These are phyloP conservation scores for Vanessa cardui DNA, from an alignment of 2,888 invertebrate species.

Conservation along the genomic window DNA sequence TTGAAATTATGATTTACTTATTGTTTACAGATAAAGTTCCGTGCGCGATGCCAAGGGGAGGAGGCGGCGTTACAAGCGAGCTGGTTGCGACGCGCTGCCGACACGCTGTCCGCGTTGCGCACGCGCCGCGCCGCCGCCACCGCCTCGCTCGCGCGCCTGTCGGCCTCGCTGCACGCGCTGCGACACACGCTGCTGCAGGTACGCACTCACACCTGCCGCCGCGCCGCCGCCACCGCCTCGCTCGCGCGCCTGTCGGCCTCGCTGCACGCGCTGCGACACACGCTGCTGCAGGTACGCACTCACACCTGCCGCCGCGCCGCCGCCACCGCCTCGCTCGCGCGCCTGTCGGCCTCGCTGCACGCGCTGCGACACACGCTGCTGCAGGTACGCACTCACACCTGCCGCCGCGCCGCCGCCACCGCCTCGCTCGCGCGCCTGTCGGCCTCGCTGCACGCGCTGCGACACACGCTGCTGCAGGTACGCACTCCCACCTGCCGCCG, in stretches of 20 bases:
- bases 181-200: slow-evolving; percentile 93
- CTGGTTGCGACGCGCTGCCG: slow-evolving; percentile 90
- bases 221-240: slow-evolving; percentile 91
- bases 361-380: slow-evolving; percentile 90
- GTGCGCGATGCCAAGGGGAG: slow-evolving; percentile 92
- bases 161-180: slow-evolving; percentile 90
- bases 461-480: slow-evolving; percentile 93
- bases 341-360: slow-evolving; percentile 86
- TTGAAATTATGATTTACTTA: too few relatives aligned
- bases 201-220: slow-evolving; percentile 69
- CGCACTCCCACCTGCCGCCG: slow-evolving; percentile 74
- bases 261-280: slow-evolving; percentile 91
- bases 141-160: slow-evolving; percentile 91
- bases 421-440: slow-evolving; percentile 92
- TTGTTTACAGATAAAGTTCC: slow-evolving; percentile 83
- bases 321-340: too few relatives aligned
- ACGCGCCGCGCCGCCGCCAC: slow-evolving; percentile 91
- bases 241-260: slow-evolving; percentile 92
- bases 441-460: slow-evolving; percentile 89
- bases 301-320: slow-evolving; percentile 85
- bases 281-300: slow-evolving; percentile 87
- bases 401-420: slow-evolving; percentile 90
- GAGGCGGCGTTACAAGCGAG: slow-evolving; percentile 92
- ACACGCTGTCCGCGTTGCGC: slow-evolving; percentile 89
- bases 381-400: too few relatives aligned